A percentile compares a stretch with the other conserved stretches of the same genome.
phyloP scores from a whole-genome alignment of 2,888 invertebrate genomes.

The Thereva nobilitata region DNA sequence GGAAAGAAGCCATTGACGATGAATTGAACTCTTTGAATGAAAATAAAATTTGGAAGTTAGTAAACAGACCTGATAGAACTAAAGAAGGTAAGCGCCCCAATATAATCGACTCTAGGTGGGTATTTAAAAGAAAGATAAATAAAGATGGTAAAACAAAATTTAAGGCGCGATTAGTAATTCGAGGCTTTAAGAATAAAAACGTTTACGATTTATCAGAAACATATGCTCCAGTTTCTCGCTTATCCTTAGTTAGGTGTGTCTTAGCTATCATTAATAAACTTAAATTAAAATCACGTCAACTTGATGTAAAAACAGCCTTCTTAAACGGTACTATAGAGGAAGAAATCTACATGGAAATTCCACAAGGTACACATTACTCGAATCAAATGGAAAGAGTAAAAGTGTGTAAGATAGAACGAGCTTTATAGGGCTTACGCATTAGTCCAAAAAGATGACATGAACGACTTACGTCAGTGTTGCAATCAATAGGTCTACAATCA shows the following conservation, averaged over 20 bases:
- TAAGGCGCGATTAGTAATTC: background rate
- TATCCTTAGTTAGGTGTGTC: no score
- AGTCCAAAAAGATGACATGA: conserved; percentile 1
- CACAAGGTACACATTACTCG: background rate
- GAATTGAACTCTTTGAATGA: conserved; percentile 2
- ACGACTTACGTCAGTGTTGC: background rate
- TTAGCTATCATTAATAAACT: no score
- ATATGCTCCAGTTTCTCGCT: no score
- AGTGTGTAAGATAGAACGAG: background rate
- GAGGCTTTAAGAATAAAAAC: conserved; percentile 13
- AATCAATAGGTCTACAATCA: background rate
- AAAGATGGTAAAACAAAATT: background rate
- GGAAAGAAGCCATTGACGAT: background rate
- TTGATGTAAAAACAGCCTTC: conserved; percentile 15
- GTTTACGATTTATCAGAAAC: no score
- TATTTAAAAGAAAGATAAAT: background rate
- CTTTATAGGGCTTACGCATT: background rate
- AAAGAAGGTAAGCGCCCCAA: background rate
- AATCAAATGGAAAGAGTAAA: background rate
- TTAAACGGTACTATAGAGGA: conserved; percentile 3
- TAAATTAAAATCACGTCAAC: background rate
- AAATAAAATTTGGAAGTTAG: conserved; percentile 12
- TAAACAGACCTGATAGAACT: background rate
- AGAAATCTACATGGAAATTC: conserved; percentile 13
- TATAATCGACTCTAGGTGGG: conserved; percentile 11